phyloP scores from a whole-genome alignment of 2,888 invertebrate genomes.

The Noctua janthina region DNA sequence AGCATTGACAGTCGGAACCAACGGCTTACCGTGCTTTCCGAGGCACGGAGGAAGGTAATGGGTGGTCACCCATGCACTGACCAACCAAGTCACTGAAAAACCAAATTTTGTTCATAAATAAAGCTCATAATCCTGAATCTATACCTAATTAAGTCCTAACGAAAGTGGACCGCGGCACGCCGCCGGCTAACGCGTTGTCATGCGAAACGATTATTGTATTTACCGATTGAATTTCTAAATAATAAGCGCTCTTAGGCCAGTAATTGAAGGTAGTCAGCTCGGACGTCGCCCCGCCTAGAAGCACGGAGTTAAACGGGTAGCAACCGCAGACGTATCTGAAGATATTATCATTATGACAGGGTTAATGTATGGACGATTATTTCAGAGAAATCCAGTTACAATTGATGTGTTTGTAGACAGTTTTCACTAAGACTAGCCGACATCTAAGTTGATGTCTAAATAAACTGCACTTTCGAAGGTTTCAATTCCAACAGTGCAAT shows the following conservation, averaged over 20 bases:
- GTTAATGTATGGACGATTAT: not conserved
- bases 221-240: constrained; percentile 85
- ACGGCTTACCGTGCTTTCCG: not conserved
- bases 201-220: constrained; percentile 84
- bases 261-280: constrained; percentile 84
- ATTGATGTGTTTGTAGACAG: too few relatives aligned
- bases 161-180: constrained; percentile 68
- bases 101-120: constrained; percentile 16
- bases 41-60: not conserved
- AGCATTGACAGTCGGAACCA: not conserved
- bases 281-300: constrained; percentile 76
- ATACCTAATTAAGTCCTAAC: constrained; percentile 60
- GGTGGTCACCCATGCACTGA: not conserved
- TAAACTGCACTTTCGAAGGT: too few relatives aligned
- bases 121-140: constrained; percentile 36
- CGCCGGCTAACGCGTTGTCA: constrained; percentile 77
- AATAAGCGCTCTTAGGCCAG: constrained; percentile 82
- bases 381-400: not conserved
- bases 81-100: not conserved
- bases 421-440: too few relatives aligned
- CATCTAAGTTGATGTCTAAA: too few relatives aligned
- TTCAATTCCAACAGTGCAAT: too few relatives aligned
- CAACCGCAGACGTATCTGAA: constrained; percentile 62
- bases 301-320: constrained; percentile 31
- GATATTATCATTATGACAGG: constrained; percentile 58